These are phyloP conservation scores for Pseudanteris insignis DNA, from an alignment of 2,888 invertebrate genomes.

Conservation along the genomic window DNA sequence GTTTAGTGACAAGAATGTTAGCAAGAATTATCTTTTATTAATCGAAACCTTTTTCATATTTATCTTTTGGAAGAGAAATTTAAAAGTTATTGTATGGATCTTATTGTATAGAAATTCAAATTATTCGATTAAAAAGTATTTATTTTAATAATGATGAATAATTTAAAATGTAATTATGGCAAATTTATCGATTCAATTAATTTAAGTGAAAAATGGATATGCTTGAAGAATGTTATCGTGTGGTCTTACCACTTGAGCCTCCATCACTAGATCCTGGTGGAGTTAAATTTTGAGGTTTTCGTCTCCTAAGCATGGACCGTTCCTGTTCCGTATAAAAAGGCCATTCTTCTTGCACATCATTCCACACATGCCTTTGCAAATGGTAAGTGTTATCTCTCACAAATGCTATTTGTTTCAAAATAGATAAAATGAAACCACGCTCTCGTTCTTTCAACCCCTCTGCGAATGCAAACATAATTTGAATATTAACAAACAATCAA, in stretches of 20 bases:
- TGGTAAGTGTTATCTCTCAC: constrained; percentile 91
- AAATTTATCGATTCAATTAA: too few relatives aligned
- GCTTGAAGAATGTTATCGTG: too few relatives aligned
- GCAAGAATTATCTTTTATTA: too few relatives aligned
- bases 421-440: constrained; percentile 77
- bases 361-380: constrained; percentile 87
- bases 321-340: constrained; percentile 93
- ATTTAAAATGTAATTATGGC: too few relatives aligned
- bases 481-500: constrained; percentile 26
- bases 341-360: constrained; percentile 94
- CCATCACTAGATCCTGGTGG: constrained; percentile 88
- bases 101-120: too few relatives aligned
- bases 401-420: constrained; percentile 82
- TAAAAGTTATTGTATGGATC: too few relatives aligned
- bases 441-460: constrained; percentile 90
- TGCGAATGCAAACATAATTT: constrained; percentile 65
- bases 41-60: too few relatives aligned
- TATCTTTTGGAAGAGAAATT: too few relatives aligned
- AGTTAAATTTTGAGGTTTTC: constrained; percentile 90
- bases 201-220: too few relatives aligned
- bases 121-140: too few relatives aligned
- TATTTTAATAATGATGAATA: too few relatives aligned
- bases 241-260: constrained; percentile 73
- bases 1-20: too few relatives aligned
- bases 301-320: constrained; percentile 85